phyloP scores from a whole-genome alignment of 2,888 invertebrate genomes.

The Spisula solida region DNA sequence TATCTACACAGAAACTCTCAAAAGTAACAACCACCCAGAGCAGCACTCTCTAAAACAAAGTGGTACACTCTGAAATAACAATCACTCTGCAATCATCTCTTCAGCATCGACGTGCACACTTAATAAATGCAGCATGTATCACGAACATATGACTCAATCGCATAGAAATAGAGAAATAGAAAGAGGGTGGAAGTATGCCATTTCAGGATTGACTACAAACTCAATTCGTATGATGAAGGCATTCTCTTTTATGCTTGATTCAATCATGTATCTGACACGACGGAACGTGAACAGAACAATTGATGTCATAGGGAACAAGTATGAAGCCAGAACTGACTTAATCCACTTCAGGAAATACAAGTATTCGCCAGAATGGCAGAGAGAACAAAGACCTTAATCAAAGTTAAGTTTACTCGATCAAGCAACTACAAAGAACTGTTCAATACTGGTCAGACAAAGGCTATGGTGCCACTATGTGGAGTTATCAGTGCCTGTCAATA shows the following conservation, averaged over 20 bases:
- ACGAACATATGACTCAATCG: no score
- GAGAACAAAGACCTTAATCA: background rate
- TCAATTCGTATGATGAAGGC: no score
- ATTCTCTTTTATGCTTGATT: background rate
- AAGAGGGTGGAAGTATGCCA: no score
- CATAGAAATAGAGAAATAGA: no score
- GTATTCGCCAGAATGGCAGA: background rate
- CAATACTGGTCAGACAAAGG: conserved; percentile 1
- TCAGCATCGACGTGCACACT: no score
- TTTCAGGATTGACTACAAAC: no score
- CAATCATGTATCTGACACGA: background rate
- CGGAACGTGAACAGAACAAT: background rate
- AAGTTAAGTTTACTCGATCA: background rate
- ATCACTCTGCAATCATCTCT: no score
- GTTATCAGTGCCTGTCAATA: conserved; percentile 10
- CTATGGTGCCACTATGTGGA: background rate
- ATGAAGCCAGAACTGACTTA: background rate
- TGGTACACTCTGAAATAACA: no score
- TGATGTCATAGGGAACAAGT: background rate
- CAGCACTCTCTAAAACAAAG: no score
- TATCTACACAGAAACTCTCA: no score
- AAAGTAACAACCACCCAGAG: no score
- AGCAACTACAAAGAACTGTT: background rate
- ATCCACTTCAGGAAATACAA: conserved; percentile 16
- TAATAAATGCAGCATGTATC: no score